These are phyloP conservation scores for Leptoclinus maculatus DNA, from an alignment of 2,797 vertebrate species.

Conservation along the genomic window DNA sequence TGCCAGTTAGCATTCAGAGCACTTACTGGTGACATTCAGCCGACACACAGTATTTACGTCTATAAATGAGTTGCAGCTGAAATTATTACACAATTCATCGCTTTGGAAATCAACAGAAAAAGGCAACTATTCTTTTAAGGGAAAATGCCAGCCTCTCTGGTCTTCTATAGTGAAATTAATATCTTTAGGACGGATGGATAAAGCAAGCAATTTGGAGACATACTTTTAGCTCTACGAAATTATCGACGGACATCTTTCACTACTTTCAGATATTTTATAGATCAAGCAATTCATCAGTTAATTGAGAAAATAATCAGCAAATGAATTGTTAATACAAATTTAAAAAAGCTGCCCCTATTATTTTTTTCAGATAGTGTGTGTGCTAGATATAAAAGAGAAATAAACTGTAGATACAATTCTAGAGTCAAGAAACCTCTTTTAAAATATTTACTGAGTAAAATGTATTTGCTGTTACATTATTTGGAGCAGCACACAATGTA, in stretches of 20 bases:
- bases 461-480: neutral
- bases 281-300: neutral
- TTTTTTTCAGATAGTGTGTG: neutral
- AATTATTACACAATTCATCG: neutral
- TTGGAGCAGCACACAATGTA: neutral
- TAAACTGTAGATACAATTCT: slow-evolving; percentile 6
- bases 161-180: neutral
- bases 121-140: neutral
- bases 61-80: neutral
- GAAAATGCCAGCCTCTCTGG: neutral
- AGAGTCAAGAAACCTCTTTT: neutral
- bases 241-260: neutral
- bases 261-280: neutral
- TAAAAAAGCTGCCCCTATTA: neutral
- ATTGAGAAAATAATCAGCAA: neutral
- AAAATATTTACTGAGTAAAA: neutral
- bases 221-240: neutral
- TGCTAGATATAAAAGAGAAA: slow-evolving; percentile 13
- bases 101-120: neutral
- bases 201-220: neutral
- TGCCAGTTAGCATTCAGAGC: slow-evolving; percentile 36
- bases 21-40: slow-evolving; percentile 29
- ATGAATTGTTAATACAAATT: neutral
- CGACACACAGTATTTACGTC: neutral
- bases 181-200: neutral